A percentile compares a stretch with the other conserved stretches of the same genome.
phyloP scores from a whole-genome alignment of 1,140 invertebrate genomes.

The Dysdera silvatica region DNA sequence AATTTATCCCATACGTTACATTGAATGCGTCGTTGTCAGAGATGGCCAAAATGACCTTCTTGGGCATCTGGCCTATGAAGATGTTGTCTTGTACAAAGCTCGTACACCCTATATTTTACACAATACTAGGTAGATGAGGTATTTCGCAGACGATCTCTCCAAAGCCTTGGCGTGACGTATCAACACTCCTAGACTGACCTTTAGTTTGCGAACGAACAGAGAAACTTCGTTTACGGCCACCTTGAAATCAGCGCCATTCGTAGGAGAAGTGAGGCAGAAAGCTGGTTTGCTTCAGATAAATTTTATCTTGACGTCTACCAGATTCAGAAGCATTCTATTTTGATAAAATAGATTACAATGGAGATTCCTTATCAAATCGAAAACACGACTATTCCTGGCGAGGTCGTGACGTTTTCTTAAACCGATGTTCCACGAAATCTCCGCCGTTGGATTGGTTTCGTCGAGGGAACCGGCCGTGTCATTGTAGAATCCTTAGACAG shows the following conservation, averaged over 20 bases:
- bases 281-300: not conserved
- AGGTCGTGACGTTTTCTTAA: not conserved
- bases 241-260: not conserved
- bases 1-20: not conserved
- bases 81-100: conserved; percentile 4
- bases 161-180: not conserved
- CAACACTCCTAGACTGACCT: not conserved
- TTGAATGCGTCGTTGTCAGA: not conserved
- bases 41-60: not conserved
- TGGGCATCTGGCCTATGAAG: not conserved
- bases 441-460: not conserved
- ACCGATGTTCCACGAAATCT: not conserved
- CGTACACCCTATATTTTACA: not conserved
- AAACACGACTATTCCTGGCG: not conserved
- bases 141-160: not conserved
- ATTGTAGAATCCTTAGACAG: not conserved
- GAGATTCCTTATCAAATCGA: not conserved
- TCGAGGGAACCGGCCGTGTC: no score
- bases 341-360: not conserved
- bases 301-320: not conserved
- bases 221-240: not conserved
- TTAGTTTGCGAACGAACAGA: not conserved
- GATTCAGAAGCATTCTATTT: not conserved
- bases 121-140: not conserved
- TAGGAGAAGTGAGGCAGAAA: not conserved